These are phyloP conservation scores for Phyllotis vaccarum DNA, from an alignment of 2,797 vertebrate genomes.

Conservation along the genomic window DNA sequence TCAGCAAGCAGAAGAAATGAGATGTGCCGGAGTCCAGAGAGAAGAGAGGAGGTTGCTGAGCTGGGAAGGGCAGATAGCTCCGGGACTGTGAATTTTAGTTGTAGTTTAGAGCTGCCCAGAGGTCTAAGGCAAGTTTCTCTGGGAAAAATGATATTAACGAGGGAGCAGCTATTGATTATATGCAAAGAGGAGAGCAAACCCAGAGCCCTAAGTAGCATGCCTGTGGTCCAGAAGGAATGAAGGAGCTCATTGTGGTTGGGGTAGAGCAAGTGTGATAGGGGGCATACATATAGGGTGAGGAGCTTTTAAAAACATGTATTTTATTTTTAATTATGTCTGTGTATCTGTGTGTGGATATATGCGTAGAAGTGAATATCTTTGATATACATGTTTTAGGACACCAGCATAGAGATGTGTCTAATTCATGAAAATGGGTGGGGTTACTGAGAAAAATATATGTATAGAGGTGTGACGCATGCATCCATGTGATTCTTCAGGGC, in stretches of 20 bases:
- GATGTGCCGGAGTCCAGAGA: neutral
- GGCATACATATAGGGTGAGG: neutral
- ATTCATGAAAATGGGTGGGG: neutral
- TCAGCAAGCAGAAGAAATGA: neutral
- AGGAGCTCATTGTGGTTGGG: neutral
- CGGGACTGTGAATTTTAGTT: neutral
- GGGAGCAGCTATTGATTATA: neutral
- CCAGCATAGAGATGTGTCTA: neutral
- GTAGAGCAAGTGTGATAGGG: neutral
- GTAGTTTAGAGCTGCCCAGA: neutral
- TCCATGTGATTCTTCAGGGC: neutral
- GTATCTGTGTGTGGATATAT: neutral
- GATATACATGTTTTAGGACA: neutral
- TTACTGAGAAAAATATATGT: neutral
- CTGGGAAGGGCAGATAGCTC: neutral
- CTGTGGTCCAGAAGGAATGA: neutral
- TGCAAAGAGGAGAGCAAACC: neutral
- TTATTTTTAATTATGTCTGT: neutral
- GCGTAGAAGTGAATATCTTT: neutral
- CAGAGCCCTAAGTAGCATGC: neutral
- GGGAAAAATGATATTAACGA: neutral
- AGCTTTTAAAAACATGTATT: neutral
- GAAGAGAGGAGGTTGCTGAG: neutral
- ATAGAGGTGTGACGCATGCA: neutral
- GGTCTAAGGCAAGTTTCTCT: neutral